Evolutionary conservation across 2,888 invertebrate species (phyloP), one percentile per base, ranked within the genome.

Genomic region (Zeuzera pyrina): DNA sequence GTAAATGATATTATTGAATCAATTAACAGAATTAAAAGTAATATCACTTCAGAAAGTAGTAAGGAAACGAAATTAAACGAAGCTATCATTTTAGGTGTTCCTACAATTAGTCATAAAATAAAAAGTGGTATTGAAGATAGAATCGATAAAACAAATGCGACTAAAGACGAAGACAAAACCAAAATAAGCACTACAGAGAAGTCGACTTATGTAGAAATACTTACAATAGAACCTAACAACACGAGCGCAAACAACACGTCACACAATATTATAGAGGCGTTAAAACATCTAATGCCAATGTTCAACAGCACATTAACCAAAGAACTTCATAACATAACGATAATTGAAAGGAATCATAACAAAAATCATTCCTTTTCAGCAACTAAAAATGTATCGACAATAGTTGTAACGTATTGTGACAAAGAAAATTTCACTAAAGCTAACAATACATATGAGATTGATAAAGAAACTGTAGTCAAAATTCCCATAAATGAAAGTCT

Each of bases 221-320:
- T 77, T 5, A 78, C 79, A 12, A 67, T 78, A 25, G 78, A 79
- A 50, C 78, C 81, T 1, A 74, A 74, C 26, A 73, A 70, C 28
- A 70, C 66, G 1, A 43, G 35, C 11, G 61, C 49, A 25, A 68
- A 70, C 30, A 58, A 60, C 2, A 47, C 77, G 6, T 59, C 76
- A 1, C 60, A 69, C 15, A 72, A 71, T 11, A 76, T 83, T 26
- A 52, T 83, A 10, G 81, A 81, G 42, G 69, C 77, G 1, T 38
- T 83, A n/a, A 81, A 76, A 47, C 73, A 78, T 44, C 42, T 83
- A 2, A 79, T 81, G 76, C 79, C 83, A 1, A 57, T 71, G 45
- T 67, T 81, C n/a, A 81, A 83, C 31, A 65, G 58, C 27, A 70
- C 72, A 1, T 41, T 63, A n/a, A 64, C 62, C 2, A 78, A 81